These are phyloP conservation scores for Batillaria attramentaria DNA, from an alignment of 1,140 invertebrate genomes.

Conservation along the genomic window DNA sequence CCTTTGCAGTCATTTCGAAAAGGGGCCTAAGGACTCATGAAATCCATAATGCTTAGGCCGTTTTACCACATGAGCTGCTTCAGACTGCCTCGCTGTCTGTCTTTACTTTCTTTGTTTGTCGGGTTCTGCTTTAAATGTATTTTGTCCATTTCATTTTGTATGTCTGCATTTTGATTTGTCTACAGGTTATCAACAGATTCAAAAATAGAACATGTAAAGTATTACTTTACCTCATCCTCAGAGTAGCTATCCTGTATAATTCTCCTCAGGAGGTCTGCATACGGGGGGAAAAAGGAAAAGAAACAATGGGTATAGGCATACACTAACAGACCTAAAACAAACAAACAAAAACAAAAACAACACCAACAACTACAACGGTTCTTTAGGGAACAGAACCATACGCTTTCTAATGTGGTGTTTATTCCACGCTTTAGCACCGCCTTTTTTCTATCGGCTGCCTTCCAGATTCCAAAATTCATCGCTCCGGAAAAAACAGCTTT, in stretches of 20 bases:
- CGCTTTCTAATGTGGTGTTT: no score
- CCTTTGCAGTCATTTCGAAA: no score
- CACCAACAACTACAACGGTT: background rate
- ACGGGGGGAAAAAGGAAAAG: background rate
- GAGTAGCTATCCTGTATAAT: slow-evolving; percentile 4
- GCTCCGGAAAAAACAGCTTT: no score
- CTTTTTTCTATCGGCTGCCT: no score
- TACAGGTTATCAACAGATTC: no score
- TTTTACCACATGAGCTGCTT: background rate
- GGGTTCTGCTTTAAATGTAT: background rate
- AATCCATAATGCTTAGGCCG: background rate
- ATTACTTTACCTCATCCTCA: background rate
- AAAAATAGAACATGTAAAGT: no score
- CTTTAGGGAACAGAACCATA: no score
- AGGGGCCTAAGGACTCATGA: no score
- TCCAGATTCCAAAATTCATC: no score
- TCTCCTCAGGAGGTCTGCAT: background rate
- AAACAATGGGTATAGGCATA: background rate
- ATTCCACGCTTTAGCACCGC: no score
- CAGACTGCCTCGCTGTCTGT: background rate
- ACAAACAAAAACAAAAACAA: background rate
- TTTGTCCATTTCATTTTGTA: background rate
- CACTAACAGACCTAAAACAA: background rate
- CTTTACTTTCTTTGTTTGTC: background rate
- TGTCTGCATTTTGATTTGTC: background rate